phyloP scores from a whole-genome alignment of 92 coral and sea anemone species.

The Phymanthus crucifer region DNA sequence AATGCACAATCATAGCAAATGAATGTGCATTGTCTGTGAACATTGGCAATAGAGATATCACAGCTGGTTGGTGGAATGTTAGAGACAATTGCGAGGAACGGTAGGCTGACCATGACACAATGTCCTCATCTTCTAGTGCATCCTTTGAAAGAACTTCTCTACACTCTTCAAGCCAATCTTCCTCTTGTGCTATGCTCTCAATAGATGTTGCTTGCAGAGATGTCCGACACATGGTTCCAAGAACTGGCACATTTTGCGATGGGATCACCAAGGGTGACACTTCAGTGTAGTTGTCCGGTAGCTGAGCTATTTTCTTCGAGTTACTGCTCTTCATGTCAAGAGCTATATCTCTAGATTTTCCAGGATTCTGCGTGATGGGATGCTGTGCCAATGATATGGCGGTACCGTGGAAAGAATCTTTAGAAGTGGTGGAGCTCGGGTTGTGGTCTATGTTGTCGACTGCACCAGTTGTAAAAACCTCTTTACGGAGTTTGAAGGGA shows the following conservation, averaged over 20 bases:
- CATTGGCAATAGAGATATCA: constrained; percentile 34
- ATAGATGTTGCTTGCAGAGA: constrained; percentile 5
- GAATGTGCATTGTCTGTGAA: constrained; percentile 37
- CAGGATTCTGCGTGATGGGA: constrained; percentile 48
- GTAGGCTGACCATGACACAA: no score
- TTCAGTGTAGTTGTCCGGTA: constrained; percentile 44
- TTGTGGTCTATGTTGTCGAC: constrained; percentile 35
- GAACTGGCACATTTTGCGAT: neutral
- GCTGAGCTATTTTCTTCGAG: constrained; percentile 28
- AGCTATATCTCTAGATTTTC: constrained; percentile 37
- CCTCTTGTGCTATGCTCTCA: neutral
- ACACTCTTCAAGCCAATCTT: constrained; percentile 5
- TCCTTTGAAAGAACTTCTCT: neutral
- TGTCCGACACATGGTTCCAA: neutral
- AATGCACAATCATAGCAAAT: constrained; percentile 34
- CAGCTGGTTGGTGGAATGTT: constrained; percentile 28
- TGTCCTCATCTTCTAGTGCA: constrained; percentile 8
- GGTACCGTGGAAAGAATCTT: constrained; percentile 50
- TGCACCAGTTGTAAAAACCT: constrained; percentile 60
- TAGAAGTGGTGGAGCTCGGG: constrained; percentile 64
- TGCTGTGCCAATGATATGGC: constrained; percentile 52
- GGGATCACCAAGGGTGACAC: constrained; percentile 36
- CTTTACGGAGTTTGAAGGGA: constrained; percentile 49
- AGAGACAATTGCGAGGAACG: constrained; percentile 40
- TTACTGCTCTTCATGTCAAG: constrained; percentile 8